Evolutionary conservation across 1,140 invertebrate species (phyloP).

Genomic region (Drosophila ambigua): DNA sequence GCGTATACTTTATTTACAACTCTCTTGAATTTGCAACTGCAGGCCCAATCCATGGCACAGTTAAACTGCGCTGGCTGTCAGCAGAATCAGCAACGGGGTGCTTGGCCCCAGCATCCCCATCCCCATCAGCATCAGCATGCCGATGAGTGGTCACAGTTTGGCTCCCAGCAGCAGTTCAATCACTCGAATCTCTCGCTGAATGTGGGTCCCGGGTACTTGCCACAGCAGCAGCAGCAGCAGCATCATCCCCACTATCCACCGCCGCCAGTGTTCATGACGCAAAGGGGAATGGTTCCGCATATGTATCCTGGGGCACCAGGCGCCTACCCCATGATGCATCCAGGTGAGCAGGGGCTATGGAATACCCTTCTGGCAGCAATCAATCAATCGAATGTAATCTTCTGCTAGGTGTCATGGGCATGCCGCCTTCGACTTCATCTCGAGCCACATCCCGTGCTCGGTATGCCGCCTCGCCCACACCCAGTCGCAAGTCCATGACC

Average conservation of each 20-base stretch:
- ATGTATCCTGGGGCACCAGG: conserved; percentile 75
- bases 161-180: conserved; percentile 86
- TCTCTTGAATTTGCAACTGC: conserved; percentile 16
- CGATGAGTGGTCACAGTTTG: conserved; percentile 84
- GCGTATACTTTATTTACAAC: neutral
- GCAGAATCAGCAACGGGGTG: conserved; percentile 46
- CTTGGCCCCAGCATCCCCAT: conserved; percentile 52
- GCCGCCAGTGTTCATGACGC: conserved; percentile 77
- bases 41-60: conserved; percentile 90
- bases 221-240: conserved; percentile 84
- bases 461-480: conserved; percentile 86
- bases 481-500: conserved; percentile 87
- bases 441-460: conserved; percentile 85
- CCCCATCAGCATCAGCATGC: conserved; percentile 75
- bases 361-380: too few species aligned
- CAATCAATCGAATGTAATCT: neutral
- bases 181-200: conserved; percentile 89
- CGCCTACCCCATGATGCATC: conserved; percentile 78
- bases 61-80: conserved; percentile 85
- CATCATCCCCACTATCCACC: conserved; percentile 84
- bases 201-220: conserved; percentile 83
- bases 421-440: conserved; percentile 78
- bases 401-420: conserved; percentile 66
- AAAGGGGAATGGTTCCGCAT: conserved; percentile 66
- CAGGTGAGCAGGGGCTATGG: conserved; percentile 39